Percentiles rank a stretch among this genome's conserved stretches.
Conservation (phyloP, 64 coral and sea anemone species). For the Pachyseris speciosa region DNA sequence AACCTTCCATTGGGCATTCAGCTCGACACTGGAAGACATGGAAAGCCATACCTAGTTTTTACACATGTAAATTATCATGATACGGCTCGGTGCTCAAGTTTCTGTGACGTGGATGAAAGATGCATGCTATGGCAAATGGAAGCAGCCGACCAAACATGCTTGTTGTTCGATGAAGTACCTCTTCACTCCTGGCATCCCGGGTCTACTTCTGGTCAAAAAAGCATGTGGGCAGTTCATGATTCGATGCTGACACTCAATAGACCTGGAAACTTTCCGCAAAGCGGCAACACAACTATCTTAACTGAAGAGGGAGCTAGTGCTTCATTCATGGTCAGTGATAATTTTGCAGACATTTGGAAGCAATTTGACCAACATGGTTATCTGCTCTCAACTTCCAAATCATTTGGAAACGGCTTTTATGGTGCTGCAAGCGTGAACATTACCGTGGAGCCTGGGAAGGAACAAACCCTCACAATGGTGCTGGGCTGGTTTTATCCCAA, state of each 20-base stretch:
- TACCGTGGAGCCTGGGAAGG: constrained; percentile 65
- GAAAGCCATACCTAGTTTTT: neutral
- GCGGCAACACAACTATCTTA: constrained; percentile 76
- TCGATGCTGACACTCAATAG: constrained; percentile 66
- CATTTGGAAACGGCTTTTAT: constrained; percentile 62
- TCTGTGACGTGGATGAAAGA: constrained; percentile 45
- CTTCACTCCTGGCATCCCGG: constrained; percentile 72
- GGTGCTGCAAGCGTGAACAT: constrained; percentile 64
- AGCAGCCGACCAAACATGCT: constrained; percentile 41
- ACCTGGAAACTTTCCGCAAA: constrained; percentile 72
- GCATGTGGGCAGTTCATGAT: constrained; percentile 48
- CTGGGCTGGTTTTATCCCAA: constrained; percentile 90
- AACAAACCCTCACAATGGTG: constrained; percentile 67
- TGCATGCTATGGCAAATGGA: constrained; percentile 57
- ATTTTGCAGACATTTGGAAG: constrained; percentile 77
- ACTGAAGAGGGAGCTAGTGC: constrained; percentile 22
- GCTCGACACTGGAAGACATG: constrained; percentile 69
- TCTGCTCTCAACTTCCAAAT: constrained; percentile 1
- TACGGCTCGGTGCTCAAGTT: neutral
- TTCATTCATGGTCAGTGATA: constrained; percentile 74
- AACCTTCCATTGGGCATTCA: constrained; percentile 86
- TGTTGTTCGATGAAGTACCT: constrained; percentile 75
- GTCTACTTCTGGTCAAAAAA: constrained; percentile 69
- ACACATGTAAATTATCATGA: neutral
- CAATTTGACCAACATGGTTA: constrained; percentile 62